Base-by-base conservation (phyloP, 2,113 vertebrate species). In the Paramisgurnus dabryanus region DNA sequence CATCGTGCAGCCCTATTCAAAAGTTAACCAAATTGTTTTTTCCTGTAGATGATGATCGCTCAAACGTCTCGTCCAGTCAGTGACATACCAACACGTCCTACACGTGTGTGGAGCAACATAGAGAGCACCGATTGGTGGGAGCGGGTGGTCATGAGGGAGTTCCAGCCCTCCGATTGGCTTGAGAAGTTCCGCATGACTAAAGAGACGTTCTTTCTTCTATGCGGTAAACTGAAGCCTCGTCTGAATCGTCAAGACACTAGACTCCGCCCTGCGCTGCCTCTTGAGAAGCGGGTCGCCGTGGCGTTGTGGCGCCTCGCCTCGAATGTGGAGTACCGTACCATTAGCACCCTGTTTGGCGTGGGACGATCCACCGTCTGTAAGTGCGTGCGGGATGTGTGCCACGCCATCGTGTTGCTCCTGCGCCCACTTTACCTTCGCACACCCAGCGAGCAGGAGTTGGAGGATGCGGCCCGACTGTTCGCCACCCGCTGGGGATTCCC, bases 121-220 rank as follows among this genome's bases (percentile, higher is more conserved):
- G 88, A 86, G 1, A 90, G 89, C 86, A 92, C 92, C 0, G 92
- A 93, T 11, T 94, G 93, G 93, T 93, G 93, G 93, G 92, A 94
- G 81, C 88, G 90, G 1, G 92, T 93, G 27, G 93, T 91, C 10
- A 90, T 94, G 89, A 91, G 89, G 5, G 92, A 93, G 69, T 94
- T 94, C 87, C 89, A 92, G 80, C 91, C 92, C 1, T 86, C 85
- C 1, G 92, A 94, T 84, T 94, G 93, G 93, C 87, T 94, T 78
- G 91, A 94, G 77, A 93, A 92, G 58, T 94, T 94, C 79, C 90
- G 93, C 0, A 94, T 94, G 93, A 92, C 91, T 81, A 85, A 82
- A 72, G 89, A 93, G 70, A 94, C 93, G 0, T 94, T 93, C 82
- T 88, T 94, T 82, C 89, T 89, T 63, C 86, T 94, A 0, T 93